These are phyloP conservation scores for Psylliodes chrysocephalus DNA, from an alignment of 2,888 invertebrate genomes.

Conservation along the genomic window DNA sequence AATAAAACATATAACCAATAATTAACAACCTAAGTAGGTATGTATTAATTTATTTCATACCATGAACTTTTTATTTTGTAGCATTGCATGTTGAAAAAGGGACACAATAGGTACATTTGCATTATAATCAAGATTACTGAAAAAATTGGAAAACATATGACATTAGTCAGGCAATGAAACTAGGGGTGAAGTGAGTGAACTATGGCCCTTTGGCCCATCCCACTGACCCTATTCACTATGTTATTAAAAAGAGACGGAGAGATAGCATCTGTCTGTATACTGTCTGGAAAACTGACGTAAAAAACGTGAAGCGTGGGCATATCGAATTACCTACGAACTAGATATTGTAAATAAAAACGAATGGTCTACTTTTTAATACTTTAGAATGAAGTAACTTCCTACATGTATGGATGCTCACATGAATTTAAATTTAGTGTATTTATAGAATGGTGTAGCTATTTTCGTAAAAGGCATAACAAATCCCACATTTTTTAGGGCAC, in stretches of 20 bases:
- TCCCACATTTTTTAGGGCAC: constrained; percentile 41
- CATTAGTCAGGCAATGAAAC: not conserved
- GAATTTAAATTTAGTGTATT: constrained; percentile 53
- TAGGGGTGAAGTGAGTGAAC: constrained; percentile 27
- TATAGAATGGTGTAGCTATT: constrained; percentile 53
- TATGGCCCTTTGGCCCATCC: constrained; percentile 11
- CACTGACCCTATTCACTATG: constrained; percentile 15
- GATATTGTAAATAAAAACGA: constrained; percentile 23
- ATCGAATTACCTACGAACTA: constrained; percentile 25
- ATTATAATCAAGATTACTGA: constrained; percentile 29
- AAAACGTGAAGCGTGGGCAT: constrained; percentile 27
- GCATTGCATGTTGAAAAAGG: constrained; percentile 1
- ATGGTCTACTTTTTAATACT: constrained; percentile 37
- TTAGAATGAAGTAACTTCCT: constrained; percentile 52
- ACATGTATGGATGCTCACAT: constrained; percentile 50
- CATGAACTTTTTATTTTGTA: not conserved
- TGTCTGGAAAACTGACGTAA: constrained; percentile 15
- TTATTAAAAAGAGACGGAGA: constrained; percentile 5
- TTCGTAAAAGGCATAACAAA: constrained; percentile 54
- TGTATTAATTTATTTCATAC: constrained; percentile 3
- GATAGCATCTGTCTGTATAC: constrained; percentile 17
- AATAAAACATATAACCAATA: not conserved
- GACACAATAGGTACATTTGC: constrained; percentile 17
- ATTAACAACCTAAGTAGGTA: not conserved
- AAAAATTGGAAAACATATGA: constrained; percentile 21